A percentile compares a stretch with the other conserved stretches of the same genome.
Evolutionary conservation across 64 coral and sea anemone species (phyloP).

Genomic region (Montipora sp.): DNA sequence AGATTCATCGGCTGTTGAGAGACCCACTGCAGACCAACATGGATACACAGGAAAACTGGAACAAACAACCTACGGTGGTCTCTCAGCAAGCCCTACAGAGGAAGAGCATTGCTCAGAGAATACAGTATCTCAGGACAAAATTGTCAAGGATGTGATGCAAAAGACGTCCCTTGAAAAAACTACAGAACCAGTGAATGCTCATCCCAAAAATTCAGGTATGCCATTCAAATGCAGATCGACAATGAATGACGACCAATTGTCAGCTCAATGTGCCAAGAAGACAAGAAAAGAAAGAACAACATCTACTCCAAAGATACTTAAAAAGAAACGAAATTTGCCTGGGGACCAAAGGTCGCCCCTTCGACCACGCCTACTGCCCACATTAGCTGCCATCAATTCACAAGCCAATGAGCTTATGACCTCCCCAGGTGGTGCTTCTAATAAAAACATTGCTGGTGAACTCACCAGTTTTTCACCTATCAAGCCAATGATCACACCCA

Average conservation of each 20-base stretch:
- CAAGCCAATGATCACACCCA: slow-evolving; percentile 59
- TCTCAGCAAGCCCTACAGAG: background rate
- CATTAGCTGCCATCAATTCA: slow-evolving; percentile 66
- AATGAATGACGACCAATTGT: background rate
- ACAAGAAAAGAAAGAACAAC: slow-evolving; percentile 1
- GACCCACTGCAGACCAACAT: background rate
- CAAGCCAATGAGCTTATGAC: slow-evolving; percentile 25
- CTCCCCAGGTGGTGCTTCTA: slow-evolving; percentile 1
- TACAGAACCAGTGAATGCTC: background rate
- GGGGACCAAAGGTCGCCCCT: slow-evolving; percentile 35
- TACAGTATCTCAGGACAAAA: background rate
- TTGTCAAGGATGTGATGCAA: background rate
- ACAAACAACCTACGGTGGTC: background rate
- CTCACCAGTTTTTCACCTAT: slow-evolving; percentile 27
- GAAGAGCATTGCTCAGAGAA: background rate
- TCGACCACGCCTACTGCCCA: slow-evolving; percentile 28
- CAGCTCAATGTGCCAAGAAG: background rate
- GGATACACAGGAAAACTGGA: background rate
- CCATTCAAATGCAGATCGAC: too few species aligned
- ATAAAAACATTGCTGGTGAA: background rate
- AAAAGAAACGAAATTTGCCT: slow-evolving; percentile 16
- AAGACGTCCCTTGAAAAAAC: background rate
- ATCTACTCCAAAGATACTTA: background rate
- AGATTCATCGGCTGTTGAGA: background rate
- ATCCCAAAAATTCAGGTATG: background rate